These are phyloP conservation scores for Danio aesculapii DNA, from an alignment of 2,797 vertebrate species.

Conservation along the genomic window DNA sequence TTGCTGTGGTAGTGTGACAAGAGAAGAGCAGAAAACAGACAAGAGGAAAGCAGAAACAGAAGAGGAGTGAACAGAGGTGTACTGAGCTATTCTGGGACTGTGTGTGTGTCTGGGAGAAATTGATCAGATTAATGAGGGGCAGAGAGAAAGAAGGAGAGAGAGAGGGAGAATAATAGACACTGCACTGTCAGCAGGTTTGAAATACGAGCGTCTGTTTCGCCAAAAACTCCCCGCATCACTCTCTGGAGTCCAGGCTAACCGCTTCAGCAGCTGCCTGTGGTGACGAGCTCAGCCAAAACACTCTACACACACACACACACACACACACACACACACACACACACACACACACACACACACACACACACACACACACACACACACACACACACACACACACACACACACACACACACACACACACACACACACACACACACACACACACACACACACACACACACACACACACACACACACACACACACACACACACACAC, in stretches of 20 bases:
- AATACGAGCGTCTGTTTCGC: conserved; percentile 45
- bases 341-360: too few relatives aligned
- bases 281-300: conserved; percentile 1
- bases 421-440: too few relatives aligned
- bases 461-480: too few relatives aligned
- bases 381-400: too few relatives aligned
- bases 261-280: conserved; percentile 34
- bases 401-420: too few relatives aligned
- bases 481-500: too few relatives aligned
- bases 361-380: too few relatives aligned
- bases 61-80: background rate
- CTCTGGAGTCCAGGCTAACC: conserved; percentile 19
- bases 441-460: too few relatives aligned
- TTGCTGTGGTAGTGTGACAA: background rate
- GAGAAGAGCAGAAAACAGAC: conserved; percentile 5
- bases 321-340: too few relatives aligned
- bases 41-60: conserved; percentile 16
- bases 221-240: conserved; percentile 24
- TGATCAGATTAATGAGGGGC: conserved; percentile 13
- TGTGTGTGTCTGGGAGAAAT: conserved; percentile 9
- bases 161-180: conserved; percentile 37
- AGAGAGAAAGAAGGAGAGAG: background rate
- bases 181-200: conserved; percentile 48
- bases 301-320: background rate
- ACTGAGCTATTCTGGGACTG: conserved; percentile 33